Base-by-base conservation (phyloP, 2,113 vertebrate species). In the Sphaerodactylus townsendi region DNA sequence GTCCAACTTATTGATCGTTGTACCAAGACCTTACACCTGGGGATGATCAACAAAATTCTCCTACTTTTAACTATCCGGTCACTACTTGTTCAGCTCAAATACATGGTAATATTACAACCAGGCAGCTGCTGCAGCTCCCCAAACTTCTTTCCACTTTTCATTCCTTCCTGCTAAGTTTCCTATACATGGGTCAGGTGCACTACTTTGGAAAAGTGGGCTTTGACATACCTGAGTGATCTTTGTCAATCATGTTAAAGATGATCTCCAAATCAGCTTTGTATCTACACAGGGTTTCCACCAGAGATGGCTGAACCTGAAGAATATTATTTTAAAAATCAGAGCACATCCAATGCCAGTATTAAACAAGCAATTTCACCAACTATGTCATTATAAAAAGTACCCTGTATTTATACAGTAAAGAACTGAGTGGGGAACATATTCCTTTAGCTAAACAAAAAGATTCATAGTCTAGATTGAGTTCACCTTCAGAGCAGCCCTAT, bases 231-330 rank as follows among this genome's bases (percentile, higher is more conserved):
- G 98, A 99, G 74, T 97, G 97, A 90, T 99, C 98, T 93, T 97
- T 96, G 93, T 99, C 98, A 82, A 99, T 99, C 72, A 98, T 92
- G 88, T 99, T 98, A 91, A 99, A 99, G 93, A 99, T 97, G 71
- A 97, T 97, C 92, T 99, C 97, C 82, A 99, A 95, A 92, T 99
- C 98, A 72, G 96, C 96, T 89, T 97, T 96, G 93, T 99, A 99
- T 93, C 97, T 96, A 91, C 97, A 98, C 79, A 99, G 87, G 8
- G 97, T 99, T 95, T 99, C 98, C 44, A 96, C 94, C 91, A 99
- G 81, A 88, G 95, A 94, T 86, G 97, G 97, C 30, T 98, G 95
- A 86, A 95, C 97, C 98, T 99, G 90, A 85, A 92, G 23, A 89
- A 91, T 56, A 81, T 81, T 86, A 89, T 89, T 15, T 90, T 2